Evolutionary conservation across 2,797 vertebrate genomes (phyloP).

Genomic region (Onychomys arenicola): DNA sequence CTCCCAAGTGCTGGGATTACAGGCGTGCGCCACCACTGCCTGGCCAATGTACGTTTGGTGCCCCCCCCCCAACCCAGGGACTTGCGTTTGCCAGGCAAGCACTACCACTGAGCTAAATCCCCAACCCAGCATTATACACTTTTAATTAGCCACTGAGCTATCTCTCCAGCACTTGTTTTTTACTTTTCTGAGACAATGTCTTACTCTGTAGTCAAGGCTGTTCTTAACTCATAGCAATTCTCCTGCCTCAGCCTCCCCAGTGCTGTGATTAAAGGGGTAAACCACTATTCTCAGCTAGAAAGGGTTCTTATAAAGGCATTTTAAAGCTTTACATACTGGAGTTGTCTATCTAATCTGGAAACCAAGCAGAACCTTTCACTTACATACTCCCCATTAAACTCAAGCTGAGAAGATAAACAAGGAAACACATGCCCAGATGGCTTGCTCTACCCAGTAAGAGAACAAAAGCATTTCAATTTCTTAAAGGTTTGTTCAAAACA

Average conservation of each 20-base stretch:
- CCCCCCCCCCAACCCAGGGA: too few relatives aligned
- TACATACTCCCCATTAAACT: background rate
- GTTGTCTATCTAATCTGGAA: background rate
- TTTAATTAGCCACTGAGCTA: background rate
- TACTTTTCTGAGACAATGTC: background rate
- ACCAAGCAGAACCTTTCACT: background rate
- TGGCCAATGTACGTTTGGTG: too few relatives aligned
- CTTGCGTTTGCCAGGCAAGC: too few relatives aligned
- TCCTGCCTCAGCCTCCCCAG: background rate
- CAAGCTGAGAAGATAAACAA: conserved; percentile 10
- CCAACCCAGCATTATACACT: too few relatives aligned
- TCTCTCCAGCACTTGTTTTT: background rate
- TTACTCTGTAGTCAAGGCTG: background rate
- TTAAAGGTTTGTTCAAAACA: conserved; percentile 20
- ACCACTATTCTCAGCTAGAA: background rate
- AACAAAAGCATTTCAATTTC: conserved; percentile 7
- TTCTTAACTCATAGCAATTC: background rate
- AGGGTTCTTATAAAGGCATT: background rate
- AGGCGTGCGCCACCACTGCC: too few relatives aligned
- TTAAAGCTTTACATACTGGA: background rate
- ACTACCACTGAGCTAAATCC: too few relatives aligned
- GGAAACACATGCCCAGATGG: background rate
- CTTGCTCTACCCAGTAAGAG: background rate
- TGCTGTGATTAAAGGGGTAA: background rate
- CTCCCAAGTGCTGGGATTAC: too few relatives aligned